phyloP scores from a whole-genome alignment of 2,113 vertebrate genomes.

The Chlamydotis undulata region DNA sequence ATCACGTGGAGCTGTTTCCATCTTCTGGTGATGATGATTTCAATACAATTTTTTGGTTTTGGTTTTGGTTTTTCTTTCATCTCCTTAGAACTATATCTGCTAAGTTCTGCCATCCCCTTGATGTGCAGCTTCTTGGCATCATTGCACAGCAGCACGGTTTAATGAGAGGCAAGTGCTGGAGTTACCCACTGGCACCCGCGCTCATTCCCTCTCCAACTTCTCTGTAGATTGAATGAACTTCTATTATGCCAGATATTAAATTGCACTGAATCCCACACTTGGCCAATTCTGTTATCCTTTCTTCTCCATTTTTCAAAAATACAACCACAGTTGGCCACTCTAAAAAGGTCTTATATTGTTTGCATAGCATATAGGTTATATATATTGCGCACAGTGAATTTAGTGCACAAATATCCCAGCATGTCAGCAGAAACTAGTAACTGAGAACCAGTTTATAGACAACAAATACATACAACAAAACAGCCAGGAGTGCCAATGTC shows the following conservation, averaged over 20 bases:
- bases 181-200: background rate
- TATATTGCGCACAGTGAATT: background rate
- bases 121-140: background rate
- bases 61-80: background rate
- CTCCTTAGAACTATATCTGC: background rate
- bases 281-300: background rate
- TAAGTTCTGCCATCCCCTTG: background rate
- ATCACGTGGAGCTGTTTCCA: background rate
- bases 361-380: background rate
- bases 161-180: background rate
- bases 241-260: background rate
- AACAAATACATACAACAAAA: background rate
- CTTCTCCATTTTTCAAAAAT: background rate
- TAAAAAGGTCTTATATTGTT: background rate
- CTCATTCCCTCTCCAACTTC: background rate
- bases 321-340: background rate
- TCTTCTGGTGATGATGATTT: background rate
- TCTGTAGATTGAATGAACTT: conserved; percentile 13
- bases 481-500: background rate
- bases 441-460: no score
- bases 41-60: background rate
- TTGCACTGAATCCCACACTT: background rate
- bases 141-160: background rate
- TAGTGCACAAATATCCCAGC: background rate
- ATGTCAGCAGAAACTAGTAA: background rate